Evolutionary conservation across 2,797 vertebrate genomes (phyloP).

Genomic region (Ptychobarbus kaznakovi): DNA sequence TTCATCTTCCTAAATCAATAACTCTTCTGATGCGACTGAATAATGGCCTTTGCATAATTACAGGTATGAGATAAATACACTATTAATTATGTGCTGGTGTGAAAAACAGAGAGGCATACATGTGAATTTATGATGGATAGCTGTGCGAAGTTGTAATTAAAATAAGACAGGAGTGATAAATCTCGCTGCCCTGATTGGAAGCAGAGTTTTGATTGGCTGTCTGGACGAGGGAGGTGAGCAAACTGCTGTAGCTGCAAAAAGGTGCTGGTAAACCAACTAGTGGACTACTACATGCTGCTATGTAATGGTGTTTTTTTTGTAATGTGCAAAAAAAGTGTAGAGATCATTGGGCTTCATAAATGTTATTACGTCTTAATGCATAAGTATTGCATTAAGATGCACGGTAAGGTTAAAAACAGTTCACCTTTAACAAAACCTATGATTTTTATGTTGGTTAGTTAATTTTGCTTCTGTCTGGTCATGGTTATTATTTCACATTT

Average conservation of each 20-base stretch:
- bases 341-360: too few species aligned
- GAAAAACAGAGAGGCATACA: conserved; percentile 26
- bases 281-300: conserved; percentile 44
- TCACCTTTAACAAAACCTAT: background rate
- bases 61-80: conserved; percentile 64
- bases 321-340: too few species aligned
- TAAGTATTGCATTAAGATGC: background rate
- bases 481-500: background rate
- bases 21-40: conserved; percentile 5
- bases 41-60: conserved; percentile 62
- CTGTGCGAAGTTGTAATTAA: conserved; percentile 51
- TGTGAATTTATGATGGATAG: conserved; percentile 56
- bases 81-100: conserved; percentile 63
- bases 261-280: conserved; percentile 4
- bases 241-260: conserved; percentile 25
- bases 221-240: conserved; percentile 26
- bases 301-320: background rate
- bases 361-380: background rate
- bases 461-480: background rate
- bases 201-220: conserved; percentile 46
- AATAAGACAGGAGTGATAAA: conserved; percentile 46
- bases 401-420: background rate
- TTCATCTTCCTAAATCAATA: conserved; percentile 25
- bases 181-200: conserved; percentile 58
- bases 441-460: background rate